phyloP scores from a whole-genome alignment of 2,888 invertebrate species.

The Hydroisotoma schaefferi region DNA sequence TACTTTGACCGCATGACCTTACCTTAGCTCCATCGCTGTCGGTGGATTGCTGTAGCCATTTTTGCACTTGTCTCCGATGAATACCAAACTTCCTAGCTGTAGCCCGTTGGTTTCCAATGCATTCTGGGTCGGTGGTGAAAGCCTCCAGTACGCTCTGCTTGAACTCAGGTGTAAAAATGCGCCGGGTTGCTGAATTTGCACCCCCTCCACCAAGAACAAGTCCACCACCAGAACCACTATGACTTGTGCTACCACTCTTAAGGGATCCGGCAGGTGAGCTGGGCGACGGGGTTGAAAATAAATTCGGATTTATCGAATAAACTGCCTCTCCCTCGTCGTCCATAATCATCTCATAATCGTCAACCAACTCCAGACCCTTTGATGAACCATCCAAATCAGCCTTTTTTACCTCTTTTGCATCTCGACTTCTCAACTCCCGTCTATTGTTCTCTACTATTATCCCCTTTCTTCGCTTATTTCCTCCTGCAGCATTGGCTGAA shows the following conservation, averaged over 20 bases:
- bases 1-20: neutral
- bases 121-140: slow-evolving; percentile 78
- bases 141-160: slow-evolving; percentile 85
- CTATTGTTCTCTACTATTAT: no score
- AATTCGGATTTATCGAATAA: slow-evolving; percentile 35
- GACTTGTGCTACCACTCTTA: slow-evolving; percentile 28
- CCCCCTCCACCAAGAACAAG: slow-evolving; percentile 15
- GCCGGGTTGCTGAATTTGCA: slow-evolving; percentile 56
- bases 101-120: slow-evolving; percentile 83
- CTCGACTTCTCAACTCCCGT: no score
- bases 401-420: no score
- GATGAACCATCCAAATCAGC: no score
- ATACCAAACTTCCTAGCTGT: slow-evolving; percentile 87
- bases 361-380: no score
- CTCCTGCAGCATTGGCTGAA: no score
- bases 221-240: slow-evolving; percentile 9
- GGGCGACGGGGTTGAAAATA: slow-evolving; percentile 29
- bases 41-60: slow-evolving; percentile 68
- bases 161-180: slow-evolving; percentile 84
- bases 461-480: no score
- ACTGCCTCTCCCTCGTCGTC: slow-evolving; percentile 4
- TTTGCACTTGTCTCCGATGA: slow-evolving; percentile 83
- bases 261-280: slow-evolving; percentile 35
- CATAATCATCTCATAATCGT: no score
- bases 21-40: slow-evolving; percentile 6